These are phyloP conservation scores for Apodemus sylvaticus DNA, from an alignment of 2,113 vertebrate species.

Conservation along the genomic window DNA sequence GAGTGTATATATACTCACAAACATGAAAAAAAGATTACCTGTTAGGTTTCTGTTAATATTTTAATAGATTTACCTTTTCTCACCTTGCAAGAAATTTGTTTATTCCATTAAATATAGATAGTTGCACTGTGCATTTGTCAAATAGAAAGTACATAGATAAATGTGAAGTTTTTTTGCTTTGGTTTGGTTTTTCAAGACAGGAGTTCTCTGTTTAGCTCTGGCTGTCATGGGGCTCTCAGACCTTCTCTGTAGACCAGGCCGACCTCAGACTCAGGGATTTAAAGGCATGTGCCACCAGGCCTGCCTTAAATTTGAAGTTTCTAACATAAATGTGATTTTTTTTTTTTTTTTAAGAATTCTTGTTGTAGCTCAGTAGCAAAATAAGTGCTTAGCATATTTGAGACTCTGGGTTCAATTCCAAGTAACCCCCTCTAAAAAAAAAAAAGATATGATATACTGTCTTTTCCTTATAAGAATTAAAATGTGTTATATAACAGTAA, in stretches of 20 bases:
- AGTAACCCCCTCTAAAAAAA: not conserved
- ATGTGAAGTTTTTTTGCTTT: not conserved
- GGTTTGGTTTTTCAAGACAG: not conserved
- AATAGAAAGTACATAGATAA: not conserved
- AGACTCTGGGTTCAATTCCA: not conserved
- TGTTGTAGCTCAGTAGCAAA: not conserved
- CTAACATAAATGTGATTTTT: constrained; percentile 14
- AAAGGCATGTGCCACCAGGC: not conserved
- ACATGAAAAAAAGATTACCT: not conserved
- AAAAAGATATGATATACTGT: not conserved
- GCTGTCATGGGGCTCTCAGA: not conserved
- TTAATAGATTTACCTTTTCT: constrained; percentile 29
- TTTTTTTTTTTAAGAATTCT: not conserved
- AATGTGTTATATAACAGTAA: not conserved
- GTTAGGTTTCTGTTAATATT: constrained; percentile 2
- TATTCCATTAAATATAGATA: not conserved
- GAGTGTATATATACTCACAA: too few relatives aligned
- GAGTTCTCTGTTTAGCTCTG: not conserved
- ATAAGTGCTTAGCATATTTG: not conserved
- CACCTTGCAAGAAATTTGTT: not conserved
- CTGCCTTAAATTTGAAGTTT: not conserved
- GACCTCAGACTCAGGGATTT: not conserved
- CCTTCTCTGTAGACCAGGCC: not conserved
- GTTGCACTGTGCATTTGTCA: not conserved
- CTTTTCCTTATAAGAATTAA: constrained; percentile 25